phyloP scores from a whole-genome alignment of 2,888 invertebrate species.

The Heliconius ismenius region DNA sequence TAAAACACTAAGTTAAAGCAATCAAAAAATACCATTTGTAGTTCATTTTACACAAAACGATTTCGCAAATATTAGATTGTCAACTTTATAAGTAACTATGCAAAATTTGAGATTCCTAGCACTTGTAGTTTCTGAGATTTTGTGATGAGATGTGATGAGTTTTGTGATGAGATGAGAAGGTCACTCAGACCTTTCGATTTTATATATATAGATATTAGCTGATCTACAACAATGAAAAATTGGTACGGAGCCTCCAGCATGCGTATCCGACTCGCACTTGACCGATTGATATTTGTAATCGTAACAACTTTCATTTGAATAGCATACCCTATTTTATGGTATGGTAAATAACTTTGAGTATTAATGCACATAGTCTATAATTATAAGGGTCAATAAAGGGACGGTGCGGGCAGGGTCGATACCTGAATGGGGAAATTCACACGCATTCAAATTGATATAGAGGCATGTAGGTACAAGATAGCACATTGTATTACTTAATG shows the following conservation, averaged over 20 bases:
- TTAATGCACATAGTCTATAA: conserved; percentile 40
- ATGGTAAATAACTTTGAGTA: conserved; percentile 17
- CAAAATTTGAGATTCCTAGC: no score
- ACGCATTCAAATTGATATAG: conserved; percentile 34
- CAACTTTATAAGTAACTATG: no score
- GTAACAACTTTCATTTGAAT: background rate
- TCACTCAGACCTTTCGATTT: no score
- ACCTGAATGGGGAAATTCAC: conserved; percentile 55
- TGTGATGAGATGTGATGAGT: no score
- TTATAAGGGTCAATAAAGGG: conserved; percentile 51
- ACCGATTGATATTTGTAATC: background rate
- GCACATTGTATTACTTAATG: background rate
- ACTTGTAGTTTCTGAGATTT: no score
- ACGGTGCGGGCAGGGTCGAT: conserved; percentile 73
- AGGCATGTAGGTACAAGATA: background rate
- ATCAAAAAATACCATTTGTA: background rate
- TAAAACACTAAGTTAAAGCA: no score
- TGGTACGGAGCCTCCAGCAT: background rate
- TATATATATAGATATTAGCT: no score
- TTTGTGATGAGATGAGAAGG: no score
- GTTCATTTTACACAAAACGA: background rate
- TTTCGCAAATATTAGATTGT: no score
- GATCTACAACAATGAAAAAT: background rate
- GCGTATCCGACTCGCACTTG: background rate
- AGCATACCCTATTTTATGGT: background rate